Percentiles rank a stretch among this genome's conserved stretches.
Conservation (phyloP, 2,797 vertebrate species). For the Acestrorhynchus altus region DNA sequence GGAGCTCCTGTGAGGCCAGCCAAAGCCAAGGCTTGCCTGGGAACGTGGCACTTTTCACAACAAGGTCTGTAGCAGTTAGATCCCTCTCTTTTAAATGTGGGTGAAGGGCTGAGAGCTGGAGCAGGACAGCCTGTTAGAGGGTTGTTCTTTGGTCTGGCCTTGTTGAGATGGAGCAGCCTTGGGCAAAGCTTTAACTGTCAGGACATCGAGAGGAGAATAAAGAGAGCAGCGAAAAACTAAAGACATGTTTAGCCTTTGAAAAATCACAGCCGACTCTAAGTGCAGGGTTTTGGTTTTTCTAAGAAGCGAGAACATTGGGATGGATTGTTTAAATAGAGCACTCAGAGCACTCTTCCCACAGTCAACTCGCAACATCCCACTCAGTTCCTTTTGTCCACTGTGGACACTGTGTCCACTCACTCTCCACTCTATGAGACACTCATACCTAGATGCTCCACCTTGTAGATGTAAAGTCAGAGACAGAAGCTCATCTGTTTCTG, state of each 20-base stretch:
- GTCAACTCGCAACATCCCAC: neutral
- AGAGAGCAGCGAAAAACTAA: neutral
- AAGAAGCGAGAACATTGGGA: neutral
- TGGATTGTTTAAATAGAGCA: neutral
- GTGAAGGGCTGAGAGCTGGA: neutral
- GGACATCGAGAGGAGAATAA: constrained; percentile 12
- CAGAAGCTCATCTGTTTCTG: too few species aligned
- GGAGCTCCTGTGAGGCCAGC: constrained; percentile 36
- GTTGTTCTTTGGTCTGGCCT: constrained; percentile 2
- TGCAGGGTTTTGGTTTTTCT: neutral
- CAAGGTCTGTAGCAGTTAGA: constrained; percentile 17
- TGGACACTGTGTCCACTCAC: too few species aligned
- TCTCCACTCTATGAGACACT: too few species aligned
- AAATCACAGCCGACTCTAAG: neutral
- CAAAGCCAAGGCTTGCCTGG: constrained; percentile 59
- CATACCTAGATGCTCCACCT: too few species aligned
- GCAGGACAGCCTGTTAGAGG: neutral
- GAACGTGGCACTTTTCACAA: constrained; percentile 56
- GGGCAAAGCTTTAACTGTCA: constrained; percentile 9
- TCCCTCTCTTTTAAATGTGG: constrained; percentile 5
- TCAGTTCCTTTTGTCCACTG: neutral
- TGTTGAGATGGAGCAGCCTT: neutral
- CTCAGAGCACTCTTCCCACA: neutral
- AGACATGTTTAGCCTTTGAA: constrained; percentile 8
- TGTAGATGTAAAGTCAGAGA: too few species aligned